Base-by-base conservation (phyloP, 2,888 invertebrate genomes). In the Callyntrura sp. region DNA sequence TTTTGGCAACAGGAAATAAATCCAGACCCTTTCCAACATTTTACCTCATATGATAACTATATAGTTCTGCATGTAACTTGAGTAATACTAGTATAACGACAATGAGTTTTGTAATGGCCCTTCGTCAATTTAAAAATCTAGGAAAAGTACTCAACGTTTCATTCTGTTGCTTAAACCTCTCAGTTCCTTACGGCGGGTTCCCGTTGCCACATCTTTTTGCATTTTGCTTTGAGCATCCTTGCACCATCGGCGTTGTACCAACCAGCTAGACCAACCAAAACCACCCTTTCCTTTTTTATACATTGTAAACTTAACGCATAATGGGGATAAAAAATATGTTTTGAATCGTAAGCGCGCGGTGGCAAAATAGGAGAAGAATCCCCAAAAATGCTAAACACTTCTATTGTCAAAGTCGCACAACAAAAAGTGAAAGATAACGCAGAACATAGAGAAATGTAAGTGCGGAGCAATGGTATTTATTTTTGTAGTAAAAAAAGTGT, bases 91-190 rank as follows among this genome's bases (percentile, higher is more conserved):
- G 62, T 48, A 23, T 51, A 48, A 76, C 51, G 23, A 76, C 73
- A 76, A 20, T 4, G 23, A 6, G 12, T 76, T 62, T 6, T 17
- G n/a, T 57, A 79, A 79, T 57, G 79, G 57, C 28, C 25, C 43
- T 70, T 17, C 57, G 55, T 79, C 57, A 35, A 57, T 79, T 79
- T 57, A 23, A 76, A 73, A 76, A 76, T 23, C 35, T 68, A 4
- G 23, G 17, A 6, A n/a, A 79, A 79, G 57, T 55, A 45, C 90
- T 90, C 90, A 35, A 9, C 62, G 78, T 83, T 89, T 91, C 88
- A 55, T 90, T 65, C 86, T 90, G 79, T 86, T 90, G 78, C 78
- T 86, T 70, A 78, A 90, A 85, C 90, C 86, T 68, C 90, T 90
- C 90, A 85, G 85, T 88, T 90, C 78, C 91, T 88, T 90, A 88